Percentiles rank a stretch among this genome's conserved stretches.
These are phyloP conservation scores for Neoascia interrupta DNA, from an alignment of 2,888 invertebrate species.

Conservation along the genomic window DNA sequence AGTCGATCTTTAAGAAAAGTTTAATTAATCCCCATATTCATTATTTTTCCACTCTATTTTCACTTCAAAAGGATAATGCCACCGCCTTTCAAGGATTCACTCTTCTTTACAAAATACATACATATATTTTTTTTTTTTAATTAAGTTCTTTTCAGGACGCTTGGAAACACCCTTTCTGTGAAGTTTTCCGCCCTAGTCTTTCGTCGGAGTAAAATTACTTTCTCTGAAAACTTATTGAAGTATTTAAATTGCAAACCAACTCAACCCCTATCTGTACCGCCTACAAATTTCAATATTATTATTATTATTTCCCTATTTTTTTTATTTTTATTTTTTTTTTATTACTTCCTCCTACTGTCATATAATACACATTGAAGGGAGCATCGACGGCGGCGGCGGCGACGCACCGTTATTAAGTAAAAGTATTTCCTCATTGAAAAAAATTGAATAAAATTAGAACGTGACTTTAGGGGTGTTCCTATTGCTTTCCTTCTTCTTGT, in stretches of 20 bases:
- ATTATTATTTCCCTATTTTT: no score
- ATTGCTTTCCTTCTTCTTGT: neutral
- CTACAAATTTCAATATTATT: neutral
- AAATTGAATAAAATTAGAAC: neutral
- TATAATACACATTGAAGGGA: neutral
- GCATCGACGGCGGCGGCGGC: neutral
- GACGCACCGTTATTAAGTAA: constrained; percentile 3
- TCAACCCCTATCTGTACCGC: neutral
- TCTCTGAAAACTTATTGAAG: constrained; percentile 1
- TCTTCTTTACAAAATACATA: neutral
- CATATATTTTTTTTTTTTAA: neutral
- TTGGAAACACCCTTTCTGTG: neutral
- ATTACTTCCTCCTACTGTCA: neutral
- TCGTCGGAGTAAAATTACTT: neutral
- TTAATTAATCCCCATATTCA: no score
- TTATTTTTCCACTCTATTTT: no score
- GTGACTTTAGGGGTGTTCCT: neutral
- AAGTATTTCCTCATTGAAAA: constrained; percentile 4
- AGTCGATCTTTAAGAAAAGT: no score
- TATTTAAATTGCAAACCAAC: neutral
- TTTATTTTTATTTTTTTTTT: no score
- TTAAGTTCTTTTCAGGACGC: neutral
- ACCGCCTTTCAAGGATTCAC: neutral
- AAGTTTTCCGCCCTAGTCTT: neutral
- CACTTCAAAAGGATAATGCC: neutral